Base-by-base conservation (phyloP, 2,888 invertebrate species). In the Drosophila cracens region DNA sequence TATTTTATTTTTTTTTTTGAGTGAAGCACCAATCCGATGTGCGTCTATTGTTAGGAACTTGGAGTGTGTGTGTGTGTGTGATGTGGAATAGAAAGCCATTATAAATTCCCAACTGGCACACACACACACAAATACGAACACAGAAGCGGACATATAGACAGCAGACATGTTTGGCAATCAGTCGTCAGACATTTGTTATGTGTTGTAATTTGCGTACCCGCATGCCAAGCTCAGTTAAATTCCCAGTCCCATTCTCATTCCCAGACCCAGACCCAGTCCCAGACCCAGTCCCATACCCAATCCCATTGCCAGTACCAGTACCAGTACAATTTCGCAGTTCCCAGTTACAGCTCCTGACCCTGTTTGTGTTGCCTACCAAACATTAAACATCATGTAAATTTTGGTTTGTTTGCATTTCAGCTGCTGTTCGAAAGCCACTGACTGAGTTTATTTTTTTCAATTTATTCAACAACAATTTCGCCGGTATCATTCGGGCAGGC, bases 101-200 rank as follows among this genome's bases (percentile, higher is more conserved):
- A 85, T 77, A 87, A 85, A 87, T 80, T 84, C 87, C 88, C 85
- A 74, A 73, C 65, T 79, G 83, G 69, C 74, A 58, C 54, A 68
- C 49, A 64, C 38, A 57, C 43, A 59, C 56, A 46, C 4, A 8
- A 16, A 46, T 46, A 27, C 8, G 16, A 16, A 16, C 16, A 25
- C 4, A 34, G 60, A n/a, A 40, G 31, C 54, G 25, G 51, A 61
- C 58, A 57, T 25, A 21, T 29, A 49, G 34, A 56, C 40, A n/a
- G 29, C 49, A 73, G 56, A 63, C 48, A 53, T 71, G 75, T 72
- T 82, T 85, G 76, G 85, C 87, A 84, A 84, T 87, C 80, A 79
- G 87, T 89, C 77, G 81, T 70, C 76, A 81, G 88, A 81, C 90
- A 89, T 86, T 86, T 86, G 83, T 85, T 80, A 82, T 89, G 83